A percentile compares a stretch with the other conserved stretches of the same genome.
Evolutionary conservation across 2,113 vertebrate species (phyloP).

Genomic region (Nettapus auritus): DNA sequence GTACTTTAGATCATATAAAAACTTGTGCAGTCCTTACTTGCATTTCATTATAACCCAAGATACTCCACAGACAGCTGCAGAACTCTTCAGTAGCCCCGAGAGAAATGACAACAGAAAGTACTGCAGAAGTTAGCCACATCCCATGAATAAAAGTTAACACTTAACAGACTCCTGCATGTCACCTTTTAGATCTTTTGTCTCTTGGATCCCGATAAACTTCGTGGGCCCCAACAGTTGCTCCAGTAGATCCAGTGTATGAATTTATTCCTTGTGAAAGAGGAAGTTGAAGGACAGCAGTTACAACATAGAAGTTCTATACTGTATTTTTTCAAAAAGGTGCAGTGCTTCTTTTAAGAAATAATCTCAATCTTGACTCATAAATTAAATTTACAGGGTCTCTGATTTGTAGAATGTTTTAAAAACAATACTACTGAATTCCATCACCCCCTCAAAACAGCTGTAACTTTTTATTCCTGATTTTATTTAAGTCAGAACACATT

Average conservation of each 20-base stretch:
- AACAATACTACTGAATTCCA: not conserved
- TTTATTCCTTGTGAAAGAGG: slow-evolving; percentile 84
- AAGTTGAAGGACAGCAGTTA: slow-evolving; percentile 11
- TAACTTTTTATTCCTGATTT: not conserved
- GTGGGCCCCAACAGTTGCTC: slow-evolving; percentile 83
- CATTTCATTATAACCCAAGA: not conserved
- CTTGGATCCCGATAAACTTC: slow-evolving; percentile 87
- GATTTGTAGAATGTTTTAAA: not conserved
- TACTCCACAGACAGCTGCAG: not conserved
- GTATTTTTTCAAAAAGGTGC: slow-evolving; percentile 20
- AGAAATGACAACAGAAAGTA: not conserved
- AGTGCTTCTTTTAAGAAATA: slow-evolving; percentile 21
- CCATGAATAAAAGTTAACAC: not conserved
- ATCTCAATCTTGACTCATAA: not conserved
- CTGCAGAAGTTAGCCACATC: not conserved
- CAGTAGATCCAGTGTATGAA: slow-evolving; percentile 89
- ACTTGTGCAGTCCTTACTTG: not conserved
- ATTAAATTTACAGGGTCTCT: not conserved
- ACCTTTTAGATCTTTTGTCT: slow-evolving; percentile 91
- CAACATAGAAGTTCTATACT: not conserved
- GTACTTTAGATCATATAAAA: not conserved
- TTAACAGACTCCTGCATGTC: not conserved
- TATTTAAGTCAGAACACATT: not conserved
- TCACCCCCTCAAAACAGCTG: not conserved
- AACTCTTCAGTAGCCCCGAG: not conserved